Conservation (phyloP, 2,113 vertebrate species). For the Sorex fumeus region DNA sequence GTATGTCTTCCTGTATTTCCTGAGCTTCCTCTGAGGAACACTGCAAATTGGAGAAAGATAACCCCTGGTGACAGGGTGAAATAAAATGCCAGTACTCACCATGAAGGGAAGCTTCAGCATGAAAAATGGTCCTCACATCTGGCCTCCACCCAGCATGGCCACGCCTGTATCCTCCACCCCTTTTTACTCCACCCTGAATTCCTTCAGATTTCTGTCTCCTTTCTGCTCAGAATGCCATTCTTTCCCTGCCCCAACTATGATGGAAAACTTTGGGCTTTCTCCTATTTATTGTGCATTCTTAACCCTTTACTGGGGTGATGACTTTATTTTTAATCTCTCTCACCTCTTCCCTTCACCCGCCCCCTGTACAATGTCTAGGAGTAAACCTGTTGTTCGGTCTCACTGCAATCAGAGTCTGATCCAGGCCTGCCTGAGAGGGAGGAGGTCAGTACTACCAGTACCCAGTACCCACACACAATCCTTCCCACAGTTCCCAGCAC, state of each 20-base stretch:
- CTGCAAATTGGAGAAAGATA: slow-evolving; percentile 63
- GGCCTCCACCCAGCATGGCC: neutral
- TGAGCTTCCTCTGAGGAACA: slow-evolving; percentile 75
- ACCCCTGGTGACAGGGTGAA: slow-evolving; percentile 59
- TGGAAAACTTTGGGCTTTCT: slow-evolving; percentile 25
- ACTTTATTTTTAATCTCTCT: neutral
- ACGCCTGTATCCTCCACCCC: neutral
- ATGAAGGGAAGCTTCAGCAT: slow-evolving; percentile 37
- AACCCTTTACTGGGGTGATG: no score
- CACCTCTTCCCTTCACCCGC: neutral
- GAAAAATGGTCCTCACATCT: neutral
- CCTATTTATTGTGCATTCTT: no score
- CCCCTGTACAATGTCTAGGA: neutral
- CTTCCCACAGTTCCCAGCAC: neutral
- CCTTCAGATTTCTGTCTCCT: neutral
- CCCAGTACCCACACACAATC: no score
- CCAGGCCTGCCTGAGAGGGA: neutral
- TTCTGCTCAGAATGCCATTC: neutral
- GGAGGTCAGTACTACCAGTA: neutral
- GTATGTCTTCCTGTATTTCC: slow-evolving; percentile 79
- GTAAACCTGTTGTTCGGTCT: neutral
- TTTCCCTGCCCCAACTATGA: neutral
- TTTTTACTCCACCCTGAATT: neutral
- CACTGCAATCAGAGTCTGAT: neutral
- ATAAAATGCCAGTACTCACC: neutral